These are phyloP conservation scores for Schrankia costaestrigalis DNA, from an alignment of 2,888 invertebrate genomes.

Conservation along the genomic window DNA sequence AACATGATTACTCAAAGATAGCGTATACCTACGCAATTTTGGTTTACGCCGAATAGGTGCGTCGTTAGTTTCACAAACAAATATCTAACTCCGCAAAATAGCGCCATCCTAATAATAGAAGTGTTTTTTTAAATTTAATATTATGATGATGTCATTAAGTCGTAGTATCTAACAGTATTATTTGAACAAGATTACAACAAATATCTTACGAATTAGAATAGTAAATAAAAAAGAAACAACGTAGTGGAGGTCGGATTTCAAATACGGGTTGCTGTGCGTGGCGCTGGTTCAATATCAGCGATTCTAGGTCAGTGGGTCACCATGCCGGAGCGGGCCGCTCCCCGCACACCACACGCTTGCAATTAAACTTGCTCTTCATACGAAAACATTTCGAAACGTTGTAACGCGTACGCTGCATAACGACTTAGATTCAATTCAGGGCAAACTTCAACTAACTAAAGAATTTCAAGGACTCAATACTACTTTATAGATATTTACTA, in stretches of 20 bases:
- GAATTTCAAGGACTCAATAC: slow-evolving; percentile 14
- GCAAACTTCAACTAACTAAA: slow-evolving; percentile 12
- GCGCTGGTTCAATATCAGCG: slow-evolving; percentile 76
- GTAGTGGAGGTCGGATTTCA: slow-evolving; percentile 73
- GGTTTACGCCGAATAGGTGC: too few relatives aligned
- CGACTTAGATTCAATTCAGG: slow-evolving; percentile 24
- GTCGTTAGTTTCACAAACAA: too few relatives aligned
- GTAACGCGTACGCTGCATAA: slow-evolving; percentile 24
- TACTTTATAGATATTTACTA: slow-evolving; percentile 9
- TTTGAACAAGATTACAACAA: slow-evolving; percentile 11
- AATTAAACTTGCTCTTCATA: slow-evolving; percentile 62
- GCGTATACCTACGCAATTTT: too few relatives aligned
- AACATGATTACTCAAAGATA: too few relatives aligned
- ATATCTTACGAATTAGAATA: slow-evolving; percentile 15
- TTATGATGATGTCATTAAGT: too few relatives aligned
- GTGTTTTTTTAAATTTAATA: too few relatives aligned
- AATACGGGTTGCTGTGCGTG: slow-evolving; percentile 67
- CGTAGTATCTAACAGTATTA: slow-evolving; percentile 3
- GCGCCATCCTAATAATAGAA: too few relatives aligned
- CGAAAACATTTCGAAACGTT: slow-evolving; percentile 43
- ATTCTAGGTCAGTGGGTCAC: slow-evolving; percentile 79
- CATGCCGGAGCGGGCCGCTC: slow-evolving; percentile 57
- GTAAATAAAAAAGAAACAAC: slow-evolving; percentile 51
- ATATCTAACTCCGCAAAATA: too few relatives aligned
- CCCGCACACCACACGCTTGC: slow-evolving; percentile 51